A percentile compares a stretch with the other conserved stretches of the same genome.
Conservation (phyloP, 37 sponge, comb jelly and placozoan species). For the Chondrosia reniformis region DNA sequence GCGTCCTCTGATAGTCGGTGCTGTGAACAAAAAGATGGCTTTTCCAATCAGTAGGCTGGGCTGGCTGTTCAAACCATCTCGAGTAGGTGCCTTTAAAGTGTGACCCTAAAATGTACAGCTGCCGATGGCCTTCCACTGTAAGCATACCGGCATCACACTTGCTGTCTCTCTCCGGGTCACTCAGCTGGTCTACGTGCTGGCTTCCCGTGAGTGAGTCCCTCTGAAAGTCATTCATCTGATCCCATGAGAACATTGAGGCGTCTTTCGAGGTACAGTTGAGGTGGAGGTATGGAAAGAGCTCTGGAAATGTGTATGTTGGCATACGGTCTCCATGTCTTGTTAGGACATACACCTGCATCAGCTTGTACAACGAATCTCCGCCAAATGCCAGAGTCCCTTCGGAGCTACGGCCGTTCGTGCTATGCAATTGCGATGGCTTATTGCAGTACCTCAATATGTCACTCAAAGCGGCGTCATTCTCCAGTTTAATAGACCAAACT, state of each 20-base stretch:
- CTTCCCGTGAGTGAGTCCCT: neutral
- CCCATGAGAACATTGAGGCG: neutral
- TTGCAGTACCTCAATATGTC: neutral
- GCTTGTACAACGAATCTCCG: conserved; percentile 7
- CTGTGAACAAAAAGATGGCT: conserved; percentile 34
- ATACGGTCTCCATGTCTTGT: conserved; percentile 61
- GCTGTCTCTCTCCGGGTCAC: neutral
- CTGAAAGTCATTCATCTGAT: neutral
- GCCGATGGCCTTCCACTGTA: conserved; percentile 33
- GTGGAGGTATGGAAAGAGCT: neutral
- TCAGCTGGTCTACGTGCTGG: no score
- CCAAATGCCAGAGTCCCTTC: conserved; percentile 32
- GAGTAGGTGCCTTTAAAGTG: conserved; percentile 28
- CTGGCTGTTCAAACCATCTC: neutral
- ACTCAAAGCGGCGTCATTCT: neutral
- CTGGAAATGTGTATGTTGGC: conserved; percentile 1
- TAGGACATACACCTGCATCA: conserved; percentile 41
- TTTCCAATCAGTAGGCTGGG: neutral
- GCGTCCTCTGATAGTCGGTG: conserved; percentile 42
- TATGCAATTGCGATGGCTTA: neutral
- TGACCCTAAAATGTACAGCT: conserved; percentile 24
- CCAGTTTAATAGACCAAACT: no score
- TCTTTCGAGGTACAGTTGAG: neutral
- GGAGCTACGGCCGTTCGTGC: neutral
- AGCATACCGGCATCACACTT: conserved; percentile 35